A percentile compares a stretch with the other conserved stretches of the same genome.
phyloP scores from a whole-genome alignment of 2,797 vertebrate genomes.

The Phylloscopus collybita region DNA sequence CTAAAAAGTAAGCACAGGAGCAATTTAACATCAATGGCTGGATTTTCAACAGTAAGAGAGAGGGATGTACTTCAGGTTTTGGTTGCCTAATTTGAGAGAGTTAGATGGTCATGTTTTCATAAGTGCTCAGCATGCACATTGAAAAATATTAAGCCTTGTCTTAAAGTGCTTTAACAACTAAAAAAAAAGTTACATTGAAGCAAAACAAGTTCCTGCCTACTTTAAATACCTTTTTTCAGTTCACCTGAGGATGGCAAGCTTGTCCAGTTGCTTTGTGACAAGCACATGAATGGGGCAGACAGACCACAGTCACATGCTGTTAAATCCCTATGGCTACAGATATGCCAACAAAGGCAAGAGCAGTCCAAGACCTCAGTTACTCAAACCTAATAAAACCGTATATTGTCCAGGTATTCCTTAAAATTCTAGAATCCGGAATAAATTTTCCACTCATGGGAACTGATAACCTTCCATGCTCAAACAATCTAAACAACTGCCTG shows the following conservation, averaged over 20 bases:
- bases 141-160: background rate
- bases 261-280: background rate
- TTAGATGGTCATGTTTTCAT: background rate
- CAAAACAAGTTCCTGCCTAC: background rate
- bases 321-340: background rate
- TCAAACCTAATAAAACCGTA: background rate
- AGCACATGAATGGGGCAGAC: background rate
- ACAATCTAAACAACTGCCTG: slow-evolving; percentile 6
- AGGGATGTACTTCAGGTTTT: background rate
- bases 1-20: background rate
- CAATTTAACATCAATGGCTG: background rate
- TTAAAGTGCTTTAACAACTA: background rate
- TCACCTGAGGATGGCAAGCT: background rate
- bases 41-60: background rate
- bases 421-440: background rate
- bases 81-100: background rate
- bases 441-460: background rate
- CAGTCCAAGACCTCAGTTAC: background rate
- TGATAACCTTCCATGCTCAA: background rate
- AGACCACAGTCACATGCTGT: background rate
- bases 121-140: background rate
- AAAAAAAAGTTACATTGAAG: background rate
- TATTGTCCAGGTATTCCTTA: background rate
- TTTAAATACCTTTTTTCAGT: background rate
- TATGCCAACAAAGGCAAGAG: background rate